Evolutionary conservation across 2,797 vertebrate species (phyloP).

Genomic region (Chanos chanos): DNA sequence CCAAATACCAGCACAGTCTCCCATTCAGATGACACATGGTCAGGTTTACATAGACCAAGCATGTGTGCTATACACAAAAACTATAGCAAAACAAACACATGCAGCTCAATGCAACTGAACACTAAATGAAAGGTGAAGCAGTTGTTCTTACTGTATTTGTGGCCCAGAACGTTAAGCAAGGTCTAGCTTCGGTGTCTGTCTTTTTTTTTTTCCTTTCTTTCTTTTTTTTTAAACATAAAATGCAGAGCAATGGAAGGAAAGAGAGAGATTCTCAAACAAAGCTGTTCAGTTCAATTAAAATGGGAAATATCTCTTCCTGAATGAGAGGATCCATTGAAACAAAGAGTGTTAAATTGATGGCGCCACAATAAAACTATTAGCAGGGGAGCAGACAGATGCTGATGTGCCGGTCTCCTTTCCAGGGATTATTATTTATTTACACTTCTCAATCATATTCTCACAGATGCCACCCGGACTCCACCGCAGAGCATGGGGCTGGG

Average conservation of each 20-base stretch:
- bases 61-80: too few species aligned
- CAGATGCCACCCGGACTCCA: slow-evolving; percentile 78
- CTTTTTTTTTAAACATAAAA: too few species aligned
- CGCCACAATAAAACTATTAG: slow-evolving; percentile 82
- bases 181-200: slow-evolving; percentile 33
- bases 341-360: slow-evolving; percentile 81
- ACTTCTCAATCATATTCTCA: slow-evolving; percentile 81
- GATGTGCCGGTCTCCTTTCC: slow-evolving; percentile 80
- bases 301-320: slow-evolving; percentile 68
- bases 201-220: too few species aligned
- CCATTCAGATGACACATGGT: too few species aligned
- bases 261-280: slow-evolving; percentile 73
- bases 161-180: slow-evolving; percentile 41
- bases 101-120: too few species aligned
- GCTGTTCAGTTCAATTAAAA: slow-evolving; percentile 75
- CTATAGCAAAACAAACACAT: too few species aligned
- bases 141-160: slow-evolving; percentile 18
- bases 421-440: slow-evolving; percentile 87
- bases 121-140: too few species aligned
- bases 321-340: slow-evolving; percentile 71
- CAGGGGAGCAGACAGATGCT: slow-evolving; percentile 82
- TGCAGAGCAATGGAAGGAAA: slow-evolving; percentile 35
- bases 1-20: slow-evolving; percentile 15
- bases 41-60: too few species aligned
- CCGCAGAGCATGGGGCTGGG: slow-evolving; percentile 61